Evolutionary conservation across 2,113 vertebrate genomes (phyloP).

Genomic region (Charadrius vociferus): DNA sequence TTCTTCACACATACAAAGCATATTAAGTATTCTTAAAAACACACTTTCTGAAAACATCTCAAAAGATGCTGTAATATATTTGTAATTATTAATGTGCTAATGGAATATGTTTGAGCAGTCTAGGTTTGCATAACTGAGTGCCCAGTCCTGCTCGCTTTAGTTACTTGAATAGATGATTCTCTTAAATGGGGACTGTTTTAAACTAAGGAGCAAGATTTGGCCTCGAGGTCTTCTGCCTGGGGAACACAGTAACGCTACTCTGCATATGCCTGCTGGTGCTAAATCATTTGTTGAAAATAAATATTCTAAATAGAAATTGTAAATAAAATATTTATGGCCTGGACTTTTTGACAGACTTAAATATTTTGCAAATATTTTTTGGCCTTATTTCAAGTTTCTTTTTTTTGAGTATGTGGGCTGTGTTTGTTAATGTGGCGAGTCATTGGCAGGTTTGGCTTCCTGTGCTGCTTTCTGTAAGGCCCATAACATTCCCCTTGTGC

Average conservation of each 20-base stretch:
- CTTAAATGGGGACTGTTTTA: not conserved
- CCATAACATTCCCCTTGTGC: not conserved
- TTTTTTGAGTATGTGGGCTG: not conserved
- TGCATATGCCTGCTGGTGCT: conserved; percentile 57
- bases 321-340: conserved; percentile 51
- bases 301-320: conserved; percentile 19
- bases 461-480: conserved; percentile 2
- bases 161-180: not conserved
- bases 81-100: conserved; percentile 12
- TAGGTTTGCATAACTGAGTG: not conserved
- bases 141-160: not conserved
- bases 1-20: not conserved
- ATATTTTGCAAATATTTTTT: not conserved
- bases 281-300: conserved; percentile 8
- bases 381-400: not conserved
- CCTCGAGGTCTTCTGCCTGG: not conserved
- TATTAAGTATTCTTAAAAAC: not conserved
- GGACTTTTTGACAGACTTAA: conserved; percentile 9
- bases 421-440: not conserved
- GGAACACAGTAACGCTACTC: not conserved
- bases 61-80: conserved; percentile 18
- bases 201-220: conserved; percentile 1
- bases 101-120: not conserved
- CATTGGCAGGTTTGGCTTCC: not conserved
- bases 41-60: not conserved